Conservation (phyloP, 1,140 invertebrate genomes). For the Drosophila santomea region DNA sequence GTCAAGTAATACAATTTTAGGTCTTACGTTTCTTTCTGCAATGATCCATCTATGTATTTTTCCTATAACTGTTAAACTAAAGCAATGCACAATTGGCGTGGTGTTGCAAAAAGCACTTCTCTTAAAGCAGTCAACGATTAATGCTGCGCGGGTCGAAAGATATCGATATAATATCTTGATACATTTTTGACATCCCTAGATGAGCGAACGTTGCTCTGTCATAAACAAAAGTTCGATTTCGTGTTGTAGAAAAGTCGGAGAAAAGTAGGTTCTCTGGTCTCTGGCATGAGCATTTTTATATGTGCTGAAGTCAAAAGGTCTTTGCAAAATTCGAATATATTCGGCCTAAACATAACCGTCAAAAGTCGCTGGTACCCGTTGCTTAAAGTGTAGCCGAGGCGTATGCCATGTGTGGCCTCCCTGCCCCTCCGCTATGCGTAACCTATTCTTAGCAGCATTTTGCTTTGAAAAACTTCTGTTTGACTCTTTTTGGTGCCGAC, state of each 20-base stretch:
- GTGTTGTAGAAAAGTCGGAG: constrained; percentile 1
- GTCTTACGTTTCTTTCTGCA: too few relatives aligned
- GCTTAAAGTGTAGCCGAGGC: constrained; percentile 48
- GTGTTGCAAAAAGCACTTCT: too few relatives aligned
- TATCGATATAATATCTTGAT: constrained; percentile 26
- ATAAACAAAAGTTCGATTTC: constrained; percentile 41
- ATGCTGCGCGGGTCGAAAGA: not conserved
- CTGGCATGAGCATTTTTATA: constrained; percentile 11
- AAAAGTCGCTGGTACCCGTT: constrained; percentile 32
- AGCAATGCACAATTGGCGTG: too few relatives aligned
- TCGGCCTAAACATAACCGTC: constrained; percentile 45
- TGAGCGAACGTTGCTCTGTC: constrained; percentile 22
- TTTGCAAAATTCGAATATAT: constrained; percentile 62
- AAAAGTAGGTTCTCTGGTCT: constrained; percentile 24
- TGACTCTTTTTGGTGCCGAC: constrained; percentile 58
- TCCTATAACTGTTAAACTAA: too few relatives aligned
- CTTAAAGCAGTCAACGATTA: not conserved
- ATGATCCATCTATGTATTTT: not conserved
- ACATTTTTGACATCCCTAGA: constrained; percentile 23
- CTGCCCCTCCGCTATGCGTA: constrained; percentile 29
- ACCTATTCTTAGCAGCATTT: constrained; percentile 72
- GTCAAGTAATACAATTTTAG: not conserved
- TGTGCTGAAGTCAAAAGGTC: constrained; percentile 34
- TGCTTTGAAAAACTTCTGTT: constrained; percentile 62
- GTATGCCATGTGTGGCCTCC: constrained; percentile 45